Conservation (phyloP, 2,113 vertebrate genomes). For the Psephotus haematonotus region DNA sequence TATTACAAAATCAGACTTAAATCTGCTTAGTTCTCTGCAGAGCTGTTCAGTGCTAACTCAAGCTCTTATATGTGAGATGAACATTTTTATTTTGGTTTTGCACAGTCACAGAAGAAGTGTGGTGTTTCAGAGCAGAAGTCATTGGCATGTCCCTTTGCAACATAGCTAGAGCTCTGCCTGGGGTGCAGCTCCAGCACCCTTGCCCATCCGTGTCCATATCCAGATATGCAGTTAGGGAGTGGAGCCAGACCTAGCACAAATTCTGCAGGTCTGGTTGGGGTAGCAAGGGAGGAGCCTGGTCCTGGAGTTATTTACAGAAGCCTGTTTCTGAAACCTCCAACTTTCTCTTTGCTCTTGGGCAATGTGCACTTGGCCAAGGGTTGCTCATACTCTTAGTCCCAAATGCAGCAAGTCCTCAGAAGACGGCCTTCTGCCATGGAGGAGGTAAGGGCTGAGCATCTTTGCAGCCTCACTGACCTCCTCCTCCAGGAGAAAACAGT, state of each 20-base stretch:
- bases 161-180: background rate
- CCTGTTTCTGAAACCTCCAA: background rate
- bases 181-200: background rate
- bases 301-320: background rate
- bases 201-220: background rate
- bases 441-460: background rate
- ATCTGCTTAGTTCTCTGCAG: background rate
- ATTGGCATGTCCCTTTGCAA: rapidly evolving
- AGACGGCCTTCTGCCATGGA: background rate
- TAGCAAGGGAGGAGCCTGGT: background rate
- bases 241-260: rapidly evolving
- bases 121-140: background rate
- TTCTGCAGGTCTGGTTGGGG: background rate
- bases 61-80: background rate
- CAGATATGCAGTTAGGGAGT: background rate
- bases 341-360: background rate
- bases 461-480: background rate
- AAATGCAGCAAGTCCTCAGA: background rate
- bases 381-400: background rate
- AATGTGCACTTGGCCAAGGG: background rate
- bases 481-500: background rate
- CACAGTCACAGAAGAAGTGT: background rate
- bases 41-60: background rate
- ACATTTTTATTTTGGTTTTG: background rate
- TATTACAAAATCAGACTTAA: background rate